These are phyloP conservation scores for Mycalesis mineus DNA, from an alignment of 2,888 invertebrate genomes.

Conservation along the genomic window DNA sequence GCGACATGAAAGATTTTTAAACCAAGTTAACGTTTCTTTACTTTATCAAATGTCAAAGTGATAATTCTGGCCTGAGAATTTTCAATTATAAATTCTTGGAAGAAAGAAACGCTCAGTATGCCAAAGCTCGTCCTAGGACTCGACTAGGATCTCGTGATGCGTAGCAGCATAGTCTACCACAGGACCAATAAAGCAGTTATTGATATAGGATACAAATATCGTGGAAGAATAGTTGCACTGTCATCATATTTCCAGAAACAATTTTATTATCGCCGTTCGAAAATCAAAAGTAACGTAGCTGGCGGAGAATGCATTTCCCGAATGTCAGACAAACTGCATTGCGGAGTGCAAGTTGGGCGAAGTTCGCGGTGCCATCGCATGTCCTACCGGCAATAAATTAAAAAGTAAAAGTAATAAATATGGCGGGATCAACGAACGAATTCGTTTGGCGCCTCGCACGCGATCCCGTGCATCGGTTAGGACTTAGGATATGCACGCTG, in stretches of 20 bases:
- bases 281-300: slow-evolving; percentile 7
- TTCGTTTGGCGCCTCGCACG: slow-evolving; percentile 36
- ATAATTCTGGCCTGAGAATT: too few species aligned
- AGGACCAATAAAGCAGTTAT: not conserved
- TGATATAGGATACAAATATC: not conserved
- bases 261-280: not conserved
- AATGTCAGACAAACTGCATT: slow-evolving; percentile 30
- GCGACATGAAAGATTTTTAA: too few species aligned
- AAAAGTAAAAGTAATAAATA: slow-evolving; percentile 42
- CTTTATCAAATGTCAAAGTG: too few species aligned
- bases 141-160: too few species aligned
- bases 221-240: not conserved
- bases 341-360: slow-evolving; percentile 30
- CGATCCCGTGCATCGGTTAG: slow-evolving; percentile 30
- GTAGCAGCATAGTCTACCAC: too few species aligned
- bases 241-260: not conserved
- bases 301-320: slow-evolving; percentile 16
- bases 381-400: slow-evolving; percentile 34
- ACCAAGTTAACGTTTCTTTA: too few species aligned
- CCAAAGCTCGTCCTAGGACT: too few species aligned
- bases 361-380: slow-evolving; percentile 32
- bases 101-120: too few species aligned
- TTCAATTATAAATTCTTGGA: too few species aligned
- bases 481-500: slow-evolving; percentile 24
- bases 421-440: slow-evolving; percentile 37